Evolutionary conservation across 1,140 invertebrate genomes (phyloP).

Genomic region (Drosophila nasuta): DNA sequence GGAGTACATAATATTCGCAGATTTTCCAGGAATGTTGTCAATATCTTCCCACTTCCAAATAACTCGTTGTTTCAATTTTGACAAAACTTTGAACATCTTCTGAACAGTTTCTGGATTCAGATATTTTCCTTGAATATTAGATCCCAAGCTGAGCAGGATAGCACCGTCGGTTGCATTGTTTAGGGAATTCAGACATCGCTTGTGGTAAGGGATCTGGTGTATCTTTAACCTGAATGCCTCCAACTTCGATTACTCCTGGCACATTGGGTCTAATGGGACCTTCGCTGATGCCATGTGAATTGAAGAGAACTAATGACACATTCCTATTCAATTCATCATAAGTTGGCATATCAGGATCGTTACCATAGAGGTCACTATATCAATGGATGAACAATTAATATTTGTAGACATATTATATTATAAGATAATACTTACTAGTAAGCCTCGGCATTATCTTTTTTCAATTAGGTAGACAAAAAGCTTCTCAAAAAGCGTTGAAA

Average conservation of each 20-base stretch:
- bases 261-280: constrained; percentile 73
- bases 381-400: not conserved
- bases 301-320: constrained; percentile 61
- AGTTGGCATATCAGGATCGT: constrained; percentile 49
- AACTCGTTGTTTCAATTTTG: constrained; percentile 82
- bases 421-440: constrained; percentile 43
- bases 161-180: constrained; percentile 56
- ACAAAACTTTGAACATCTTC: constrained; percentile 85
- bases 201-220: constrained; percentile 68
- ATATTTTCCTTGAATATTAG: constrained; percentile 83
- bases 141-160: constrained; percentile 88
- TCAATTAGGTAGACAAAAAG: constrained; percentile 4
- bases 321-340: constrained; percentile 56
- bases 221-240: constrained; percentile 83
- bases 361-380: constrained; percentile 38
- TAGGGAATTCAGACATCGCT: constrained; percentile 46
- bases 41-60: constrained; percentile 86
- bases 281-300: constrained; percentile 56
- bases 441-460: not conserved
- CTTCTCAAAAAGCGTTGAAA: not conserved
- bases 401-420: not conserved
- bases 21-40: constrained; percentile 76
- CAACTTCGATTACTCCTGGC: constrained; percentile 82
- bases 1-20: constrained; percentile 86
- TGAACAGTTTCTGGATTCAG: constrained; percentile 83